Percentiles rank a stretch among this genome's conserved stretches.
These are phyloP conservation scores for Craterocephalus amniculus DNA, from an alignment of 2,797 vertebrate species.

Conservation along the genomic window DNA sequence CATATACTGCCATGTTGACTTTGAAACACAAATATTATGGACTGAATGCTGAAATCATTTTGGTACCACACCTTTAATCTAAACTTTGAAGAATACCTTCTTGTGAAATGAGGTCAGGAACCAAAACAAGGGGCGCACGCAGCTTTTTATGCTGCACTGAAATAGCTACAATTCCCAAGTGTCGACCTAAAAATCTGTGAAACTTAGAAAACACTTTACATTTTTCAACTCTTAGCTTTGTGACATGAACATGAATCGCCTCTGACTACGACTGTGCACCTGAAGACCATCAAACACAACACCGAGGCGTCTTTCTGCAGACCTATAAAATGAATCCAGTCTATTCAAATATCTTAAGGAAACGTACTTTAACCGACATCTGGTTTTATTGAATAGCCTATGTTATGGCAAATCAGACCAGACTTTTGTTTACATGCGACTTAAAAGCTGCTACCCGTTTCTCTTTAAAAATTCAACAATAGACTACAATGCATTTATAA, in stretches of 20 bases:
- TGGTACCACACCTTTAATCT: neutral
- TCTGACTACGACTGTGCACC: neutral
- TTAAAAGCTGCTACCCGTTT: neutral
- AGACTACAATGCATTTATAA: neutral
- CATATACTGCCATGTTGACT: neutral
- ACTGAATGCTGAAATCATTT: neutral
- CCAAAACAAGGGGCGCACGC: neutral
- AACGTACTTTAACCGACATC: no score
- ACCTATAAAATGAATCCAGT: no score
- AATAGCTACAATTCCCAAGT: neutral
- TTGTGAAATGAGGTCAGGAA: neutral
- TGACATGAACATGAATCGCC: no score
- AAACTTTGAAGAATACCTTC: neutral
- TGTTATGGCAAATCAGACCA: no score
- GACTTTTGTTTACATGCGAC: no score
- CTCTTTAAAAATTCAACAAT: neutral
- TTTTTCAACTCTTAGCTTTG: no score
- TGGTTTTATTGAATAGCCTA: no score
- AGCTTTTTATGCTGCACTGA: neutral
- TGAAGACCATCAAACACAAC: neutral
- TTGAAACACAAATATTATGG: neutral
- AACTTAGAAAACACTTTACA: neutral
- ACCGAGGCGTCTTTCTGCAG: no score
- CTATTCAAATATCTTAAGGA: no score
- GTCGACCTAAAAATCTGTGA: neutral